Conservation (phyloP, 2,797 vertebrate genomes). For the Neoniphon sammara region DNA sequence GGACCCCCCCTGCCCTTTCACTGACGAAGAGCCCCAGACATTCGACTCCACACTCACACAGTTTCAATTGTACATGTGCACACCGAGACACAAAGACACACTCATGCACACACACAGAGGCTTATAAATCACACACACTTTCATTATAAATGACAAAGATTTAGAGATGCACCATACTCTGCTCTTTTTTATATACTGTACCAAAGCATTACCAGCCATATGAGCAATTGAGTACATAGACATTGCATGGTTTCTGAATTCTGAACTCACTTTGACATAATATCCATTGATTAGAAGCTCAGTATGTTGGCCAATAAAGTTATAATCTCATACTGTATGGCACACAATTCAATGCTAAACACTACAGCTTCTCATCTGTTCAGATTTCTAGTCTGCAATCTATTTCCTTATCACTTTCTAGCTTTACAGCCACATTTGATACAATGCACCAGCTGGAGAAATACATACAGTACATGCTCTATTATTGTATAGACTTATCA, state of each 20-base stretch:
- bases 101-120: slow-evolving; percentile 12
- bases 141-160: slow-evolving; percentile 25
- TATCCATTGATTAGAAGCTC: background rate
- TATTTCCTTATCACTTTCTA: too few species aligned
- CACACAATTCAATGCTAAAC: slow-evolving; percentile 16
- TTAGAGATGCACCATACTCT: background rate
- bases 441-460: background rate
- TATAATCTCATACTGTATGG: slow-evolving; percentile 8
- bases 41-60: slow-evolving; percentile 9
- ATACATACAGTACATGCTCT: background rate
- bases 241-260: slow-evolving; percentile 7
- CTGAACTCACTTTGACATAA: background rate
- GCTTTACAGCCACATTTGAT: background rate
- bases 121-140: background rate
- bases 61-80: background rate
- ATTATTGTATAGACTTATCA: too few species aligned
- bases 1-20: slow-evolving; percentile 64
- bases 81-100: background rate
- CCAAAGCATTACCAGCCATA: background rate
- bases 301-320: background rate
- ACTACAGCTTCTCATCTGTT: slow-evolving; percentile 3
- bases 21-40: slow-evolving; percentile 65
- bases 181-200: background rate
- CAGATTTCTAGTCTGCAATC: too few species aligned
- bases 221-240: background rate